Base-by-base conservation (phyloP, 1,140 invertebrate genomes). In the Heliconius melpomene region DNA sequence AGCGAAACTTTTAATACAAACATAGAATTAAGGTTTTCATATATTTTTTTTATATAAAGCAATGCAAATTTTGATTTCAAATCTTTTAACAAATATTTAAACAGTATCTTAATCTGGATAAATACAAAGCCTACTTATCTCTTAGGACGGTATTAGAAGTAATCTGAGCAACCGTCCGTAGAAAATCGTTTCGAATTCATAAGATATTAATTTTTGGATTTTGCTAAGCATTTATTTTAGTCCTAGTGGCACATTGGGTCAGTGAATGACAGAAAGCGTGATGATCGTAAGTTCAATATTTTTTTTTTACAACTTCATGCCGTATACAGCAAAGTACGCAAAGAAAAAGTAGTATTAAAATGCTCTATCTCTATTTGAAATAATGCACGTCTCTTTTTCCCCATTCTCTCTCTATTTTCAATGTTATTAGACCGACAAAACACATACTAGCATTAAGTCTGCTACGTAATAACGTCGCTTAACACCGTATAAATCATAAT, bases 131-230 rank as follows among this genome's bases (percentile, higher is more conserved):
- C 3, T 70, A 71, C 40, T 73, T 73, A 74, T 60, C 77, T 78
- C 29, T 38, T 23, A 26, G 77, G 71, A 26, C 7, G 54, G 71
- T 71, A 23, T 79, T 66, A 66, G 11, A 66, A 66, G 26, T 73
- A 79, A 79, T 79, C 72, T 60, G 23, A n/a, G 9, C 72, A 60
- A 54, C 73, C 74, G 75, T 78, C 79, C 77, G 60, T 40, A 57
- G 66, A 81, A 83, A 76, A 74, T 79, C 75, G 77, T 83, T 79
- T 75, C 80, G 72, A 77, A 83, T 83, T 81, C 79, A 81, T 29
- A 52, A 75, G 79, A 77, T 73, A 83, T 52, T 81, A 80, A 73
- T 80, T 83, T 80, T 50, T 20, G 32, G 76, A 78, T 29, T 26
- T 23, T 66, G 6, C 54, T 23, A 23, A 60, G 20, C 50, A 60